Conservation (phyloP, 2,888 invertebrate species). For the Tipula unca region DNA sequence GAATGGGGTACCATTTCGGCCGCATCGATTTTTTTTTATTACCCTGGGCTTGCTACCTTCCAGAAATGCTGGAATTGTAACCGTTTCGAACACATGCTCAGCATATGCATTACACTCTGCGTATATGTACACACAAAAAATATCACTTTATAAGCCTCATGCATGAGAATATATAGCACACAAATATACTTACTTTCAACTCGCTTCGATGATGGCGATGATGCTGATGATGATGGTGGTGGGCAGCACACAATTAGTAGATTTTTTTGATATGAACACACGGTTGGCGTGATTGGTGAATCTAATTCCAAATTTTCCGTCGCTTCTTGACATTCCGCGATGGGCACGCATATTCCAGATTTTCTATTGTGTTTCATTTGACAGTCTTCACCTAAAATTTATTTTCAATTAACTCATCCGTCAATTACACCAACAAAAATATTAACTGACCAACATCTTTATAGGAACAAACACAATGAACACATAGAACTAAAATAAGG, state of each 20-base stretch:
- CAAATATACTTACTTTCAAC: neutral
- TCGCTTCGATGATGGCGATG: neutral
- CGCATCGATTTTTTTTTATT: neutral
- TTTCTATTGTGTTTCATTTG: neutral
- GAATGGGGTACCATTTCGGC: conserved; percentile 37
- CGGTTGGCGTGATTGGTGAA: neutral
- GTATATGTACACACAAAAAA: no score
- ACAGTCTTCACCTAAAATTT: neutral
- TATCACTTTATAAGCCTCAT: neutral
- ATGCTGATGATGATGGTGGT: no score
- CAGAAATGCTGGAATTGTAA: neutral
- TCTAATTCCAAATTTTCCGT: neutral
- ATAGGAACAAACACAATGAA: no score
- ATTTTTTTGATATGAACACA: neutral
- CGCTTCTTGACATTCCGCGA: neutral
- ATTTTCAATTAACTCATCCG: no score
- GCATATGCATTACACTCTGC: neutral
- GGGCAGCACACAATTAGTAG: neutral
- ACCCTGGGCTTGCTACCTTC: no score
- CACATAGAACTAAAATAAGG: no score
- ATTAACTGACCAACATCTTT: no score
- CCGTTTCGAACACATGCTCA: neutral
- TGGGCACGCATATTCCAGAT: neutral
- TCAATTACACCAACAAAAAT: no score
- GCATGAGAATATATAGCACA: neutral